phyloP scores from a whole-genome alignment of 2,797 vertebrate species.

The Hippopotamyrus pictus region DNA sequence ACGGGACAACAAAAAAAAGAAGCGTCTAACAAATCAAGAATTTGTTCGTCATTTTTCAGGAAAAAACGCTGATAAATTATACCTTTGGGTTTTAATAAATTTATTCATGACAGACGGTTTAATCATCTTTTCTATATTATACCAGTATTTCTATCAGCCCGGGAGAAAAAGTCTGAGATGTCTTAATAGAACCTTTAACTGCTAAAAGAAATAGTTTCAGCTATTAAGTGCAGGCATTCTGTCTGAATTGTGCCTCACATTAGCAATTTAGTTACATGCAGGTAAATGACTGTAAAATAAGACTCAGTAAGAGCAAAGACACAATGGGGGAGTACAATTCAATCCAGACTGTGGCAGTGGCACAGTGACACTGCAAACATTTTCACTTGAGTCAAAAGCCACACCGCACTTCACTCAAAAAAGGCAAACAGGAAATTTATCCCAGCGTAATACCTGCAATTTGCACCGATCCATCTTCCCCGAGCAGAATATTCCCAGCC shows the following conservation, averaged over 20 bases:
- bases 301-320: not conserved
- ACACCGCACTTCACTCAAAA: not conserved
- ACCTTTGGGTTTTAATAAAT: not conserved
- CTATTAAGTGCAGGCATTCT: not conserved
- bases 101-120: not conserved
- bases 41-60: not conserved
- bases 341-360: not conserved
- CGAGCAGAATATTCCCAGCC: conserved; percentile 96
- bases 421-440: conserved; percentile 2
- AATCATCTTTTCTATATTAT: not conserved
- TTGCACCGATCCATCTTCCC: conserved; percentile 94
- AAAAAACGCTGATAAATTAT: not conserved
- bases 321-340: not conserved
- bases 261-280: not conserved
- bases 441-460: conserved; percentile 80
- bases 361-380: not conserved
- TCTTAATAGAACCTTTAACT: not conserved
- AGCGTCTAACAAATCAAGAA: not conserved
- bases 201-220: not conserved
- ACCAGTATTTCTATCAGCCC: not conserved
- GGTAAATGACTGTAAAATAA: not conserved
- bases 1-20: not conserved
- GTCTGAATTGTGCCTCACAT: not conserved
- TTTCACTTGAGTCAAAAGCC: not conserved
- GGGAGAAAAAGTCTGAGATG: not conserved